Evolutionary conservation across 2,797 vertebrate genomes (phyloP).

Genomic region (Typhlichthys eigenmanni): DNA sequence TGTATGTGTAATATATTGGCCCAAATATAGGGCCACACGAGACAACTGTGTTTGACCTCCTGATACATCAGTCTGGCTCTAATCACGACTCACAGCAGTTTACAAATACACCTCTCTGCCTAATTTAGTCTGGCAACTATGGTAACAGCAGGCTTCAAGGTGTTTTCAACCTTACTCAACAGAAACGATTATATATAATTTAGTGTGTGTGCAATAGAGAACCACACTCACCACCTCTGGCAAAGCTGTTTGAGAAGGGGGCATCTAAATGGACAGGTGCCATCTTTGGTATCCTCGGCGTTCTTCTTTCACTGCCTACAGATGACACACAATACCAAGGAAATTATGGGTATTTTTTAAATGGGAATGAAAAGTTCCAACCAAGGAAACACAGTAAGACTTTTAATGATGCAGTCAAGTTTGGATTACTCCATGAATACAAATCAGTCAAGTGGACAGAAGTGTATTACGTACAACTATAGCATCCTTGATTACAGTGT

Average conservation of each 20-base stretch:
- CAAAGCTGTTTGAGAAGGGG: constrained; percentile 94
- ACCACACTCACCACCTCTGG: constrained; percentile 90
- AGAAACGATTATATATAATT: no score
- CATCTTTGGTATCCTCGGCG: constrained; percentile 94
- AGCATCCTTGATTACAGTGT: constrained; percentile 58
- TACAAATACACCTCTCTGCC: no score
- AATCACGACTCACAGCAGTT: no score
- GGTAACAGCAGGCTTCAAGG: no score
- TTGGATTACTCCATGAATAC: not conserved
- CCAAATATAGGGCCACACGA: no score
- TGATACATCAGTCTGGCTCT: no score
- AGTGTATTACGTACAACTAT: constrained; percentile 67
- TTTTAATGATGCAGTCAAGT: not conserved
- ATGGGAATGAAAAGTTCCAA: not conserved
- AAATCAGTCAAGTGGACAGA: constrained; percentile 30
- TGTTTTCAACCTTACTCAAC: no score
- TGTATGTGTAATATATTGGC: no score
- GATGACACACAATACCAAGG: constrained; percentile 43
- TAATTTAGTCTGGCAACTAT: no score
- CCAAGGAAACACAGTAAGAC: not conserved
- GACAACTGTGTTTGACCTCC: no score
- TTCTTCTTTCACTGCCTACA: constrained; percentile 91
- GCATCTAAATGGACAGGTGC: constrained; percentile 93
- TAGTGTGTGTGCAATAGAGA: constrained; percentile 6
- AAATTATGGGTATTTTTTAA: not conserved